Evolutionary conservation across 2,888 invertebrate species (phyloP).

Genomic region (Oegoconia quadripuncta): DNA sequence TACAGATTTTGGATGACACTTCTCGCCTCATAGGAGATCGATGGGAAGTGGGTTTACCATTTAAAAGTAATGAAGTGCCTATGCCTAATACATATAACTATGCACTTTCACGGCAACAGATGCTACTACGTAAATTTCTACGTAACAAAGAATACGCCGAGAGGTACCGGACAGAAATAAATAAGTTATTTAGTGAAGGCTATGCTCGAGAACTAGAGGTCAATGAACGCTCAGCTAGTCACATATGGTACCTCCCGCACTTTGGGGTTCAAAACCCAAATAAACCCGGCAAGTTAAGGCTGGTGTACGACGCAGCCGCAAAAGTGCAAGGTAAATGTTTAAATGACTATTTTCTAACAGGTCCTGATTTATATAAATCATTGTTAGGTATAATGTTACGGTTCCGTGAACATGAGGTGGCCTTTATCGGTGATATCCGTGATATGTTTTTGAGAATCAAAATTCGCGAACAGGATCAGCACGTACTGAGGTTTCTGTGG

Average conservation of each 20-base stretch:
- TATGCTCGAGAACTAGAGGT: slow-evolving; percentile 20
- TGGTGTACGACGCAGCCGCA: slow-evolving; percentile 20
- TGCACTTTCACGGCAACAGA: no score
- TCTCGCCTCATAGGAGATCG: no score
- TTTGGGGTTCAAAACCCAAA: slow-evolving; percentile 21
- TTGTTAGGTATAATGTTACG: slow-evolving; percentile 21
- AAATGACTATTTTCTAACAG: slow-evolving; percentile 16
- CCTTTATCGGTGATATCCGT: slow-evolving; percentile 17
- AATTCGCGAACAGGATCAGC: slow-evolving; percentile 19
- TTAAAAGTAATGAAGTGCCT: no score
- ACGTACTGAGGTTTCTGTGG: slow-evolving; percentile 21
- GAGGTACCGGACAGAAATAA: slow-evolving; percentile 13
- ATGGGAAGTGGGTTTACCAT: no score
- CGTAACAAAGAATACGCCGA: slow-evolving; percentile 13
- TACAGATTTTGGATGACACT: no score
- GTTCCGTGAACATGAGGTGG: slow-evolving; percentile 16
- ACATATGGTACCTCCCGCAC: slow-evolving; percentile 18
- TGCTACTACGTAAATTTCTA: no score
- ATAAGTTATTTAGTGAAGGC: slow-evolving; percentile 16
- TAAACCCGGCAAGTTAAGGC: slow-evolving; percentile 19
- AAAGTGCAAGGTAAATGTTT: slow-evolving; percentile 17
- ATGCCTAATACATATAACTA: no score
- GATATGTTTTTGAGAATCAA: slow-evolving; percentile 19
- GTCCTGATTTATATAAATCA: slow-evolving; percentile 22
- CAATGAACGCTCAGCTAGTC: slow-evolving; percentile 14